phyloP scores from a whole-genome alignment of 2,113 vertebrate species.

The Nettapus auritus region DNA sequence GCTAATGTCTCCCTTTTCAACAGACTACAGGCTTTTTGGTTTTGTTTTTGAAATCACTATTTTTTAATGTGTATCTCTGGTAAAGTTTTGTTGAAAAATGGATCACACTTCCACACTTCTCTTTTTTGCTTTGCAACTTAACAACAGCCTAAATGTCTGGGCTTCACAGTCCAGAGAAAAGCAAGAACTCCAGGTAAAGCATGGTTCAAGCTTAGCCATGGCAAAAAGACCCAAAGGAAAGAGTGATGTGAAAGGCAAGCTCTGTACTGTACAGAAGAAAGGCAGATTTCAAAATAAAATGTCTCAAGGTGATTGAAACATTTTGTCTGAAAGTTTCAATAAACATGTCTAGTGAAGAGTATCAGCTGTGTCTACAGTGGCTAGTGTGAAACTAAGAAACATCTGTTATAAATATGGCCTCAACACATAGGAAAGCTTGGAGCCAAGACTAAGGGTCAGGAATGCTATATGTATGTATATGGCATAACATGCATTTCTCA shows the following conservation, averaged over 20 bases:
- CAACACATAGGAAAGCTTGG: not conserved
- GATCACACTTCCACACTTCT: not conserved
- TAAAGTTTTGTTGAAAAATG: not conserved
- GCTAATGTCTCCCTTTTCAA: not conserved
- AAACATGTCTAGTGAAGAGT: not conserved
- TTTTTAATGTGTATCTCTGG: not conserved
- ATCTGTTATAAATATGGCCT: not conserved
- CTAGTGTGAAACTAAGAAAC: slow-evolving; percentile 9
- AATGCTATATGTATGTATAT: not conserved
- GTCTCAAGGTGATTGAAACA: not conserved
- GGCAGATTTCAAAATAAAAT: not conserved
- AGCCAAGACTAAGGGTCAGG: slow-evolving; percentile 32
- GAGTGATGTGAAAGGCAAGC: not conserved
- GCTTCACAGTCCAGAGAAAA: not conserved
- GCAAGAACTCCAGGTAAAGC: not conserved
- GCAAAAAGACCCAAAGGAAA: not conserved
- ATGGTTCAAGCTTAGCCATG: not conserved
- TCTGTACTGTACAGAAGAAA: not conserved
- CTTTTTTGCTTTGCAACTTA: not conserved
- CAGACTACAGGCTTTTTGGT: not conserved
- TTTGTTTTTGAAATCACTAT: not conserved
- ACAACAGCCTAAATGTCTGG: not conserved
- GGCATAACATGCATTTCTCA: slow-evolving; percentile 1
- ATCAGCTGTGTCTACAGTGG: slow-evolving; percentile 2
- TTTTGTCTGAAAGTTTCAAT: slow-evolving; percentile 14